These are phyloP conservation scores for Alexandromys oeconomus DNA, from an alignment of 2,797 vertebrate species.

Conservation along the genomic window DNA sequence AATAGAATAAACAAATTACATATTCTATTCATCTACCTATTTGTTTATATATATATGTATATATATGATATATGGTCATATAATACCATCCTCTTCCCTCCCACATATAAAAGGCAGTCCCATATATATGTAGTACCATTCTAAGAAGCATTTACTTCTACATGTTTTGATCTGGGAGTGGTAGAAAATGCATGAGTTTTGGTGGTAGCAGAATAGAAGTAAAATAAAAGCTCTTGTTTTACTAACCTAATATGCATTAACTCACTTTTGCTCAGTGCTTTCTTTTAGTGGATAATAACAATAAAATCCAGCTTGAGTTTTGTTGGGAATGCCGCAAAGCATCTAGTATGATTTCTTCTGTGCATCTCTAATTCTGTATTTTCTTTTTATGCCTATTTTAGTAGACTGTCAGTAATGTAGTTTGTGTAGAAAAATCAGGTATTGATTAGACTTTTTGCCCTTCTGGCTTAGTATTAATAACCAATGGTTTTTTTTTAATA, in stretches of 20 bases:
- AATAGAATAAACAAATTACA: not conserved
- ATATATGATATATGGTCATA: not conserved
- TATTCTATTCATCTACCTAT: too few relatives aligned
- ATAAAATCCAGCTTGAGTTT: not conserved
- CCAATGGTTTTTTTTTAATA: not conserved
- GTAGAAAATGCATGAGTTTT: not conserved
- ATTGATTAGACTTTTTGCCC: not conserved
- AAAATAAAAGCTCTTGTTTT: not conserved
- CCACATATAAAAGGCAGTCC: not conserved
- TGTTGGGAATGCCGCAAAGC: not conserved
- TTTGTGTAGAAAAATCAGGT: not conserved
- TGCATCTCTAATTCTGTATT: not conserved
- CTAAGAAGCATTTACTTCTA: not conserved
- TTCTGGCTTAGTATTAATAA: not conserved
- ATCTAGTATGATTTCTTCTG: not conserved
- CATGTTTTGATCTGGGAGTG: not conserved
- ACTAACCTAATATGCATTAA: not conserved
- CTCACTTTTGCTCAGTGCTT: not conserved
- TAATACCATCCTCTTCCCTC: not conserved
- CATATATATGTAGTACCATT: not conserved
- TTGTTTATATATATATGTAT: not conserved
- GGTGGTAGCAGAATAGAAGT: not conserved
- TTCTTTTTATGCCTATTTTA: constrained; percentile 15
- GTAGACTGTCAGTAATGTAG: not conserved
- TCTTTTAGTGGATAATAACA: not conserved